A percentile compares a stretch with the other conserved stretches of the same genome.
These are phyloP conservation scores for Euplexia lucipara DNA, from an alignment of 2,888 invertebrate genomes.

Conservation along the genomic window DNA sequence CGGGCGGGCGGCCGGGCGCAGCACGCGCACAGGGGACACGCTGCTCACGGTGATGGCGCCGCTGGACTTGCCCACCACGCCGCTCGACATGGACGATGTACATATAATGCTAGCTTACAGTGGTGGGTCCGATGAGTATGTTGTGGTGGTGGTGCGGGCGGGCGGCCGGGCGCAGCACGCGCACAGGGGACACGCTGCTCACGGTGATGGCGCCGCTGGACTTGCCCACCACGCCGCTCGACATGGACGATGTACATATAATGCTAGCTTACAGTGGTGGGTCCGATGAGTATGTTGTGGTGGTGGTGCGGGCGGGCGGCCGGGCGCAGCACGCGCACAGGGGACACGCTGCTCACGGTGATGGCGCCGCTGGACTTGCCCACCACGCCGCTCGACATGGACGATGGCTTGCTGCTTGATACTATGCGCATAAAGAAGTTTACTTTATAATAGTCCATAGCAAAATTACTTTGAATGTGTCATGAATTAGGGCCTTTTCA, in stretches of 20 bases:
- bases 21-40: slow-evolving; percentile 81
- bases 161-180: too few relatives aligned
- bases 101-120: too few relatives aligned
- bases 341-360: slow-evolving; percentile 74
- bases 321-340: slow-evolving; percentile 86
- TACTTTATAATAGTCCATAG: too few relatives aligned
- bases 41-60: not conserved
- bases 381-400: slow-evolving; percentile 59
- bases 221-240: slow-evolving; percentile 59
- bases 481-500: too few relatives aligned
- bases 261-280: slow-evolving; percentile 49
- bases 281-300: slow-evolving; percentile 85
- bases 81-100: too few relatives aligned
- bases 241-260: slow-evolving; percentile 58
- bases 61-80: too few relatives aligned
- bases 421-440: slow-evolving; percentile 18
- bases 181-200: not conserved
- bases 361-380: slow-evolving; percentile 62
- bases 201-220: slow-evolving; percentile 51
- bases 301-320: slow-evolving; percentile 89
- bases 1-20: slow-evolving; percentile 84
- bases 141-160: not conserved
- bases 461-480: too few relatives aligned
- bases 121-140: not conserved
- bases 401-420: slow-evolving; percentile 68